Evolutionary conservation across 2,888 invertebrate species (phyloP), one percentile per base, ranked within the genome.

Genomic region (Onchidella celtica): DNA sequence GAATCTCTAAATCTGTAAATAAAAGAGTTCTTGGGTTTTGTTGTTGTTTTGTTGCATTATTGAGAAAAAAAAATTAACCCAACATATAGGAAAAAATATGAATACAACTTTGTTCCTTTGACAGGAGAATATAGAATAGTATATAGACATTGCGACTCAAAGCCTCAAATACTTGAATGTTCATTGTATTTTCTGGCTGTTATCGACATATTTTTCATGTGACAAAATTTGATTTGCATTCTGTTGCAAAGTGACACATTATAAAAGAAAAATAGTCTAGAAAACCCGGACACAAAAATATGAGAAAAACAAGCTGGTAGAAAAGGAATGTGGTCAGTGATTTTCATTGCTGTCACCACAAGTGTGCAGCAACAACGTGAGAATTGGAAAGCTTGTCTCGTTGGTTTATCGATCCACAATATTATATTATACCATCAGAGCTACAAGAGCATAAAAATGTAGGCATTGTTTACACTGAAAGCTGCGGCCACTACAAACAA

Each of bases 381-480:
- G 14, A 34, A 40, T 69, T 11, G 21, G 27, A 74, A 61, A 61
- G 36, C 57, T 34, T 2, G 61, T 74, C 61, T 59, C 36, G 74
- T 74, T 38, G 57, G 57, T 36, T n/a, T 59, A 17, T 34, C 32
- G 24, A 73, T 57, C n/a, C 14, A 38, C 27, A 74, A 36, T 38
- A 36, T 14, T 24, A 61, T 24, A 38, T 61, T 38, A 38, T 61
- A 29, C 72, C 40, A 14, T 61, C n/a, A 74, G 27, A 11, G 4
- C 3, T 61, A 36, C 74, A 74, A 36, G 21, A 27, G 34, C 1
- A n/a, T n/a, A n/a, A n/a, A n/a, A n/a, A n/a, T n/a, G n/a, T n/a
- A n/a, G n/a, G n/a, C n/a, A n/a, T n/a, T 75, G 75, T 36, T 77
- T 32, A 77, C 57, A 77, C 1, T 55, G 57, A 77, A 66, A 57